Evolutionary conservation across 2,113 vertebrate species (phyloP).

Genomic region (Lampris megalopsis): DNA sequence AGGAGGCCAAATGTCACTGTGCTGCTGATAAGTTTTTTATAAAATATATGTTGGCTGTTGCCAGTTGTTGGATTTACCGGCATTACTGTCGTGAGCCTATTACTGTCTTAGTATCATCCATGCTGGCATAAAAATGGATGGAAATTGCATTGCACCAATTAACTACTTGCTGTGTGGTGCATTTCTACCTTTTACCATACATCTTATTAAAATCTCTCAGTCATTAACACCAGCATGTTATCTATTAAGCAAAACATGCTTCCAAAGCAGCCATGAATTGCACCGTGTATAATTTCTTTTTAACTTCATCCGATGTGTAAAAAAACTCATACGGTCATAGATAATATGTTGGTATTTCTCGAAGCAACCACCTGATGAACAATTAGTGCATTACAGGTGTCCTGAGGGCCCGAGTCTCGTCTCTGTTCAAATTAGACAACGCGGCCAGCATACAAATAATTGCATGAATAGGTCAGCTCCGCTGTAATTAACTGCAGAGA

Average conservation of each 20-base stretch:
- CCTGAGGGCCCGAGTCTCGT: slow-evolving; percentile 9
- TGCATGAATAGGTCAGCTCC: slow-evolving; percentile 41
- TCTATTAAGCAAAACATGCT: slow-evolving; percentile 18
- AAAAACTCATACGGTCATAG: slow-evolving; percentile 29
- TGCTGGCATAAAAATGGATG: background rate
- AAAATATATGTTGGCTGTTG: too few species aligned
- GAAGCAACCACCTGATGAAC: slow-evolving; percentile 35
- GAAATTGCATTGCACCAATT: background rate
- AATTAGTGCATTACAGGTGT: slow-evolving; percentile 22
- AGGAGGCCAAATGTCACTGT: too few species aligned
- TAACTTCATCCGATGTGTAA: slow-evolving; percentile 8
- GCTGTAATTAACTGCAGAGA: slow-evolving; percentile 58
- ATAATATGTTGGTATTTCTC: slow-evolving; percentile 30
- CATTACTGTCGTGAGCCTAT: background rate
- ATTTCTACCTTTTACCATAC: background rate
- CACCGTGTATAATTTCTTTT: background rate
- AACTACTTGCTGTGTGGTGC: slow-evolving; percentile 10
- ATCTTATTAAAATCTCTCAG: background rate
- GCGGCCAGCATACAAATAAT: slow-evolving; percentile 64
- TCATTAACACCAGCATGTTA: slow-evolving; percentile 8
- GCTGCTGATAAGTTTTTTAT: too few species aligned
- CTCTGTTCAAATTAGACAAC: slow-evolving; percentile 29
- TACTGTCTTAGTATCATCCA: background rate
- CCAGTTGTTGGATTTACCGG: too few species aligned
- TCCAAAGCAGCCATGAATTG: slow-evolving; percentile 6